A percentile compares a stretch with the other conserved stretches of the same genome.
These are phyloP conservation scores for Danio choprae DNA, from an alignment of 2,797 vertebrate genomes.

Conservation along the genomic window DNA sequence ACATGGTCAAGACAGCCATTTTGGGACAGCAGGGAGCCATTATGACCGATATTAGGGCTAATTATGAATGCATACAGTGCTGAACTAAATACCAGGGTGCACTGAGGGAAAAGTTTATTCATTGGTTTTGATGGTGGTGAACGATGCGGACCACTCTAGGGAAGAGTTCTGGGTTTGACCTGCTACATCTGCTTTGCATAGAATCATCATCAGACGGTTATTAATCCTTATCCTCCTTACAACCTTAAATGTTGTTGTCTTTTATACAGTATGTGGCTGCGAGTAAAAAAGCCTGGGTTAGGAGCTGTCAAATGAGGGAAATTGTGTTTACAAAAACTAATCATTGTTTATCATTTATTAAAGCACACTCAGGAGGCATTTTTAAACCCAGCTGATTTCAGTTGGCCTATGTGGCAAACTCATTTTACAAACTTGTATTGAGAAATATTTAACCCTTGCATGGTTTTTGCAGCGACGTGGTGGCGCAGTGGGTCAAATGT, in stretches of 20 bases:
- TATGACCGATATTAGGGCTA: conserved; percentile 50
- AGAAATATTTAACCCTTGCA: too few species aligned
- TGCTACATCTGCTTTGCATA: conserved; percentile 4
- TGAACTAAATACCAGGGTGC: conserved; percentile 35
- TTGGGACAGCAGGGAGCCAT: conserved; percentile 18
- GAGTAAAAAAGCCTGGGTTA: not conserved
- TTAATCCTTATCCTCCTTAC: not conserved
- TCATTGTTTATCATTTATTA: not conserved
- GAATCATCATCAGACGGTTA: conserved; percentile 10
- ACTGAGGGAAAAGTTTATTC: conserved; percentile 38
- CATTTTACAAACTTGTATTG: too few species aligned
- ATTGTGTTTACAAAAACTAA: not conserved
- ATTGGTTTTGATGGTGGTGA: conserved; percentile 42
- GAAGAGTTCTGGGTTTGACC: conserved; percentile 22
- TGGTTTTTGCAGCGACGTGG: too few species aligned
- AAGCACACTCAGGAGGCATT: not conserved
- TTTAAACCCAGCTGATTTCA: not conserved
- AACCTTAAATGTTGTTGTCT: not conserved
- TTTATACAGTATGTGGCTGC: not conserved
- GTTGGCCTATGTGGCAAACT: too few species aligned
- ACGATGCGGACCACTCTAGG: conserved; percentile 17
- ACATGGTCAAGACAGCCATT: conserved; percentile 25
- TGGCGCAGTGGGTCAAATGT: too few species aligned
- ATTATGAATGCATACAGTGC: conserved; percentile 50
- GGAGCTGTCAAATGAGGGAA: not conserved